phyloP scores from a whole-genome alignment of 1,140 invertebrate genomes.

The Calephelis nemesis region DNA sequence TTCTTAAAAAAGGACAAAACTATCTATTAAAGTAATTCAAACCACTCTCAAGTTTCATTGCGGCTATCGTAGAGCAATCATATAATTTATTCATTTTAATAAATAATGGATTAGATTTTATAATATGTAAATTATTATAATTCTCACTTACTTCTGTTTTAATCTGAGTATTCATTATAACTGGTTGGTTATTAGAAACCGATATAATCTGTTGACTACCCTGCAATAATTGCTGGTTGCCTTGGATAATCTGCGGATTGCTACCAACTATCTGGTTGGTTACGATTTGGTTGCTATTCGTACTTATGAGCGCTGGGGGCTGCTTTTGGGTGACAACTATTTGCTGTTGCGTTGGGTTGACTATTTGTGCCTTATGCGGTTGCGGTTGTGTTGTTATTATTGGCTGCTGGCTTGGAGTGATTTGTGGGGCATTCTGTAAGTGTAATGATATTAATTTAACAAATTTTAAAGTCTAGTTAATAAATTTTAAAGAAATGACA shows the following conservation, averaged over 20 bases:
- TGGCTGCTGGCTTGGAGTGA: conserved; percentile 73
- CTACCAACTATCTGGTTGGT: conserved; percentile 45
- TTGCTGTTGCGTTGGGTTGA: conserved; percentile 61
- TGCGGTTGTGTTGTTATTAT: conserved; percentile 74
- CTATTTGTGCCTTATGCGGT: conserved; percentile 71
- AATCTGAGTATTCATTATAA: conserved; percentile 62
- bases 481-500: no score
- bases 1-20: no score
- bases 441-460: neutral
- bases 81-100: no score
- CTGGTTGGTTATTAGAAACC: conserved; percentile 65
- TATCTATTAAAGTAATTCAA: no score
- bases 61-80: no score
- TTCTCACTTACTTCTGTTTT: conserved; percentile 44
- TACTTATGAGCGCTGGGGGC: conserved; percentile 57
- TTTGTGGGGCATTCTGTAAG: conserved; percentile 64
- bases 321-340: conserved; percentile 69
- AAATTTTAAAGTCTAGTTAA: no score
- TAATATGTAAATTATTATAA: neutral
- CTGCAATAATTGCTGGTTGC: conserved; percentile 61
- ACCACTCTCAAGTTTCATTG: no score
- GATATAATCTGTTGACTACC: conserved; percentile 67
- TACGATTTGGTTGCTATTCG: conserved; percentile 51
- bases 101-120: no score
- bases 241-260: conserved; percentile 54